Conservation (phyloP, 2,797 vertebrate genomes). For the Anguilla megastoma region DNA sequence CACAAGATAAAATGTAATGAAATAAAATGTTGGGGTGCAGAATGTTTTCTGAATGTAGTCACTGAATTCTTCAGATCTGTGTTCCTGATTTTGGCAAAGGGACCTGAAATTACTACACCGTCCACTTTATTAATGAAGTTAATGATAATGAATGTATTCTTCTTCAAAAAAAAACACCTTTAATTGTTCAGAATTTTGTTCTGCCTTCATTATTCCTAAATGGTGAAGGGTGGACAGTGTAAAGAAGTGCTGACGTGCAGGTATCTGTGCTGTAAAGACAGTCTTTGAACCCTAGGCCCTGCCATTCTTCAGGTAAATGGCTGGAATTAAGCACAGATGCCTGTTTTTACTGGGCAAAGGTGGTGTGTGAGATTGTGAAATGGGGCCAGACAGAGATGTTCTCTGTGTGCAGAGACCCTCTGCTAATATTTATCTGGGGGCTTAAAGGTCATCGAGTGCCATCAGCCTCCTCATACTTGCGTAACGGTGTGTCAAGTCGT, state of each 20-base stretch:
- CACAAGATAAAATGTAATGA: neutral
- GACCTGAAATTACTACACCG: neutral
- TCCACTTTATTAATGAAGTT: neutral
- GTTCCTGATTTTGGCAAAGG: neutral
- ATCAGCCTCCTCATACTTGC: neutral
- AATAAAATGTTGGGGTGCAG: constrained; percentile 1
- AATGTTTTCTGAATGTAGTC: neutral
- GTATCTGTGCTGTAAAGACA: neutral
- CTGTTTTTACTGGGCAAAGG: neutral
- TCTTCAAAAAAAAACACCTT: neutral
- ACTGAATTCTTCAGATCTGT: neutral
- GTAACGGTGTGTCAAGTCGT: neutral
- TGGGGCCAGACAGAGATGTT: neutral
- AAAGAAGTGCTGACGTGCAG: neutral
- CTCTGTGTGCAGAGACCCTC: neutral
- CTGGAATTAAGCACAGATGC: neutral
- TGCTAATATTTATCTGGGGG: neutral
- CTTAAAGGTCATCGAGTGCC: neutral
- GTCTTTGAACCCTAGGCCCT: neutral
- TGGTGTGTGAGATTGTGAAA: neutral
- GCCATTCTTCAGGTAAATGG: neutral
- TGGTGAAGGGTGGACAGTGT: neutral
- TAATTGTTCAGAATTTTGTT: neutral
- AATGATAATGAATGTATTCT: neutral
- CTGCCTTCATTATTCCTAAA: neutral